phyloP scores from a whole-genome alignment of 2,888 invertebrate genomes.

The Notodonta dromedarius region DNA sequence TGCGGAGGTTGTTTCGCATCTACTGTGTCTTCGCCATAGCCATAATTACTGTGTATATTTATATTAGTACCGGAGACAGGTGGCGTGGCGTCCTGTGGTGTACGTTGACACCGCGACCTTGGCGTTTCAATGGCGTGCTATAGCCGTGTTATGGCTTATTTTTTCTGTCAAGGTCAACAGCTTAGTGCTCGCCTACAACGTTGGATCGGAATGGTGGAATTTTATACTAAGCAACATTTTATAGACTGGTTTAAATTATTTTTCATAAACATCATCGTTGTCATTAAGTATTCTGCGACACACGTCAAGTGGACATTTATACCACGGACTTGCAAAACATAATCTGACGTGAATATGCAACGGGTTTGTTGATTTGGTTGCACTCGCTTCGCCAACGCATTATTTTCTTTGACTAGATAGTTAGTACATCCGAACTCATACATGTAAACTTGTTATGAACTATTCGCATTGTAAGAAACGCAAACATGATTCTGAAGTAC shows the following conservation, averaged over 20 bases:
- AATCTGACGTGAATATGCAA: constrained; percentile 18
- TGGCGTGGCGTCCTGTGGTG: constrained; percentile 74
- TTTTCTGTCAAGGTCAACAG: constrained; percentile 67
- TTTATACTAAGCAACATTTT: constrained; percentile 38
- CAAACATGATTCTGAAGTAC: constrained; percentile 11
- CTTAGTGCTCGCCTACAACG: constrained; percentile 50
- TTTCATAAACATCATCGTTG: constrained; percentile 19
- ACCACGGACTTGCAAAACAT: constrained; percentile 13
- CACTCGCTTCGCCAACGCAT: constrained; percentile 18
- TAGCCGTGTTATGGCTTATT: constrained; percentile 62
- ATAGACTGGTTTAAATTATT: constrained; percentile 26
- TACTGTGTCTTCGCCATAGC: constrained; percentile 51
- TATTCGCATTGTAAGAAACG: constrained; percentile 23
- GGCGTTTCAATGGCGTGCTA: constrained; percentile 71
- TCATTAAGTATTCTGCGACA: constrained; percentile 18
- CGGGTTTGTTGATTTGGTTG: constrained; percentile 9
- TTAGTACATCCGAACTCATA: too few relatives aligned
- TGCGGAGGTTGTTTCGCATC: constrained; percentile 38
- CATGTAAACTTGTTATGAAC: constrained; percentile 4
- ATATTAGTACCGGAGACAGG: constrained; percentile 69
- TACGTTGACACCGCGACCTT: constrained; percentile 79
- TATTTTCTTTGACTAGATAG: constrained; percentile 25
- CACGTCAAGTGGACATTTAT: constrained; percentile 6
- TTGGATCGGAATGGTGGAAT: constrained; percentile 34
- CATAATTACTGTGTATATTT: constrained; percentile 57